These are phyloP conservation scores for Drosophila kurseongensis DNA, from an alignment of 1,140 invertebrate species.

Conservation along the genomic window DNA sequence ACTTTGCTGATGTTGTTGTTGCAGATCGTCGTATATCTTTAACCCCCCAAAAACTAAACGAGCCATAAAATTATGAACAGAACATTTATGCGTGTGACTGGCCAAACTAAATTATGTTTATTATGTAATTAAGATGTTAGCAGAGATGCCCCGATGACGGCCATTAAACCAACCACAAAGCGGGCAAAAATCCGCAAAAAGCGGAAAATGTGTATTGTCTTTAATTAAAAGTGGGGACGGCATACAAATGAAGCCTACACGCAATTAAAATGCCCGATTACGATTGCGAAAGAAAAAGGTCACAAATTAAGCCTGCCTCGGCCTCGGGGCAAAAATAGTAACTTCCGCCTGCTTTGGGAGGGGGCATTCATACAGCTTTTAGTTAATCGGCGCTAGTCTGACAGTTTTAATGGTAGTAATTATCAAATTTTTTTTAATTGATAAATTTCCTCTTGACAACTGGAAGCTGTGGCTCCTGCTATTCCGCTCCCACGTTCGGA, in stretches of 20 bases:
- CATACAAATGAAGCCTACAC: slow-evolving; percentile 76
- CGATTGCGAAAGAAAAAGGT: slow-evolving; percentile 28
- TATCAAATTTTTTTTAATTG: slow-evolving; percentile 78
- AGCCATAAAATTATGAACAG: slow-evolving; percentile 74
- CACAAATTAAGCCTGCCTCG: slow-evolving; percentile 63
- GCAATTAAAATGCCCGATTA: slow-evolving; percentile 77
- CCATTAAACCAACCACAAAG: slow-evolving; percentile 48
- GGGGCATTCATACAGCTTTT: slow-evolving; percentile 5
- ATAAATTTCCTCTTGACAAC: slow-evolving; percentile 41
- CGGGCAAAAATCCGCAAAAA: slow-evolving; percentile 75
- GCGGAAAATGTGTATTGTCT: slow-evolving; percentile 78
- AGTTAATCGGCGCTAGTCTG: slow-evolving; percentile 44
- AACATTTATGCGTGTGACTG: slow-evolving; percentile 51
- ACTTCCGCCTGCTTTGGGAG: slow-evolving; percentile 53
- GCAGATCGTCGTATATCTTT: slow-evolving; percentile 53
- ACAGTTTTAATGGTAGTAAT: slow-evolving; percentile 56
- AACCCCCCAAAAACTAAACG: slow-evolving; percentile 66
- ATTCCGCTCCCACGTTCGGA: slow-evolving; percentile 10
- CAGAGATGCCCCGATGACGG: slow-evolving; percentile 68
- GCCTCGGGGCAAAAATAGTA: slow-evolving; percentile 65
- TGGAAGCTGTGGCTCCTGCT: slow-evolving; percentile 13
- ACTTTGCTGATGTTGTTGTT: slow-evolving; percentile 18
- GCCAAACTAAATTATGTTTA: slow-evolving; percentile 79
- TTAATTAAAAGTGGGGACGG: slow-evolving; percentile 67
- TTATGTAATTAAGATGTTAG: slow-evolving; percentile 81